Evolutionary conservation across 2,888 invertebrate species (phyloP).

Genomic region (Epinotia nisella): DNA sequence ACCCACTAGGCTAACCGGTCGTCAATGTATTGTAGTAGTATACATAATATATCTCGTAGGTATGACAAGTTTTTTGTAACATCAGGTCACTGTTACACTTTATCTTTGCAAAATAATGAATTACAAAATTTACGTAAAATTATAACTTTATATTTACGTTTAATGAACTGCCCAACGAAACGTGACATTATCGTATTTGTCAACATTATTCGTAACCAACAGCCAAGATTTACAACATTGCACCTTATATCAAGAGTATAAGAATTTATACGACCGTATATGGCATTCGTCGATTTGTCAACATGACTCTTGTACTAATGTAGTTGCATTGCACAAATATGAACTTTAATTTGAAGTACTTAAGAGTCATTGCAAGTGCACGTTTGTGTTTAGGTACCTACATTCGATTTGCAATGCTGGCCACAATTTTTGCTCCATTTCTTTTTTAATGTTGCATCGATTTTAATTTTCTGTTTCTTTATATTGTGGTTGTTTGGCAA

Average conservation of each 20-base stretch:
- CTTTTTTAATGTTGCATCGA: slow-evolving; percentile 34
- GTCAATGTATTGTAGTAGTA: too few species aligned
- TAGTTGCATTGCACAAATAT: neutral
- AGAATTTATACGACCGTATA: slow-evolving; percentile 2
- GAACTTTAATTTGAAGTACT: neutral
- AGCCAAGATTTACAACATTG: neutral
- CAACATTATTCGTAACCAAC: slow-evolving; percentile 9
- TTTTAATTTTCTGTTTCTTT: slow-evolving; percentile 23
- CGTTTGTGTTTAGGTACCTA: slow-evolving; percentile 8
- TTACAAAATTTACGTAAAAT: slow-evolving; percentile 35
- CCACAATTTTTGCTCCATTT: slow-evolving; percentile 37
- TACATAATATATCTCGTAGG: too few species aligned
- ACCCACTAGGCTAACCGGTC: too few species aligned
- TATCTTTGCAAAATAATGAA: slow-evolving; percentile 12
- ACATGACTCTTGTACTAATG: neutral
- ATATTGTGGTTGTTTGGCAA: slow-evolving; percentile 1
- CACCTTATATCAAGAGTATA: neutral
- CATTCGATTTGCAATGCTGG: slow-evolving; percentile 38
- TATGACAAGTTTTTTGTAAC: neutral
- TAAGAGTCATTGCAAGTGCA: slow-evolving; percentile 15
- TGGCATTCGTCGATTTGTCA: neutral
- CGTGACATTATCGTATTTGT: slow-evolving; percentile 31
- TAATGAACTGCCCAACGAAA: slow-evolving; percentile 22
- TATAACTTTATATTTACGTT: slow-evolving; percentile 3
- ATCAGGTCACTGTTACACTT: slow-evolving; percentile 21